These are phyloP conservation scores for Listronotus oregonensis DNA, from an alignment of 1,140 invertebrate genomes.

Conservation along the genomic window DNA sequence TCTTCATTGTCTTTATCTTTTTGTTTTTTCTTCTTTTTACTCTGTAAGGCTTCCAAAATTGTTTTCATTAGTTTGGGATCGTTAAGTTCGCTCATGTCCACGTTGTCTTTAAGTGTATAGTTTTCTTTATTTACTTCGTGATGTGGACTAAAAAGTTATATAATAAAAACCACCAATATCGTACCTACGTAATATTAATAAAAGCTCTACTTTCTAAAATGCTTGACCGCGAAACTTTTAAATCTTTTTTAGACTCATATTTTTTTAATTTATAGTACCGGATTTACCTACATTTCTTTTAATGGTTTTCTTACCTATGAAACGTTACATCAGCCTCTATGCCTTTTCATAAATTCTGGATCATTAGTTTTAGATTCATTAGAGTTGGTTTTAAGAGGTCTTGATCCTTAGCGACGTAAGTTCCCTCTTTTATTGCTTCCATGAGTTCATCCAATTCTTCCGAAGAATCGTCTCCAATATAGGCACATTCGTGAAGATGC, in stretches of 20 bases:
- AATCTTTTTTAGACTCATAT: too few species aligned
- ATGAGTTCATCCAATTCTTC: slow-evolving; percentile 71
- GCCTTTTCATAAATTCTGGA: slow-evolving; percentile 59
- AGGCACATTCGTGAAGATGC: slow-evolving; percentile 77
- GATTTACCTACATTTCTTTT: too few species aligned
- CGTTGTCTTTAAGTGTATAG: slow-evolving; percentile 38
- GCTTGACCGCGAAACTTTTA: too few species aligned
- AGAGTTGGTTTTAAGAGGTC: slow-evolving; percentile 23
- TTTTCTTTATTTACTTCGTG: slow-evolving; percentile 44
- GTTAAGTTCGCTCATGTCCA: slow-evolving; percentile 52
- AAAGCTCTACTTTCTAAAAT: too few species aligned
- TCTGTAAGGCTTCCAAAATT: slow-evolving; percentile 49
- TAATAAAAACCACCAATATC: too few species aligned
- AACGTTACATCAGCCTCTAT: slow-evolving; percentile 56
- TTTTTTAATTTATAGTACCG: too few species aligned
- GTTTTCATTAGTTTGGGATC: slow-evolving; percentile 57
- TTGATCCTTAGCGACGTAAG: slow-evolving; percentile 38
- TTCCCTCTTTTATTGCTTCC: slow-evolving; percentile 56
- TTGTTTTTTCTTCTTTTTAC: slow-evolving; percentile 32
- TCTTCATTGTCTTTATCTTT: slow-evolving; percentile 21
- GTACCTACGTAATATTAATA: too few species aligned
- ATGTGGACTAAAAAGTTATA: slow-evolving; percentile 18
- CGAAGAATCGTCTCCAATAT: slow-evolving; percentile 77
- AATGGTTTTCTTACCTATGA: slow-evolving; percentile 35
- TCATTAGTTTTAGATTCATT: slow-evolving; percentile 53